Evolutionary conservation across 2,113 vertebrate genomes (phyloP).

Genomic region (Oceanites oceanicus): DNA sequence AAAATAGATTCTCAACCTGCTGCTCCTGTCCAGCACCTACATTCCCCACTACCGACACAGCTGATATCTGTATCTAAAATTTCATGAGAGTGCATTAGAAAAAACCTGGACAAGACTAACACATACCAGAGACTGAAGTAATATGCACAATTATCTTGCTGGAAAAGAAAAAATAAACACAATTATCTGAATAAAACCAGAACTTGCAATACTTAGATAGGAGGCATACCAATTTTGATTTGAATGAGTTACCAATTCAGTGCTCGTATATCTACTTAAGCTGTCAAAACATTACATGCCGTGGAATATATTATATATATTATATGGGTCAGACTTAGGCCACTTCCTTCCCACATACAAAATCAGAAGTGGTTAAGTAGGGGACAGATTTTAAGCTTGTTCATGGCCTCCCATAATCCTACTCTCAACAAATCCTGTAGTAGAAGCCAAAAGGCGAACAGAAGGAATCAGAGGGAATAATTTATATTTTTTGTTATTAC

Average conservation of each 20-base stretch:
- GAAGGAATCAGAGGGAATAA: not conserved
- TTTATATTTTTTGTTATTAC: not conserved
- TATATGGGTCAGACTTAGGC: constrained; percentile 58
- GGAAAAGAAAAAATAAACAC: constrained; percentile 66
- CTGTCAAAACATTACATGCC: constrained; percentile 64
- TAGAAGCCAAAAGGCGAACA: not conserved
- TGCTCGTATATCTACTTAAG: constrained; percentile 38
- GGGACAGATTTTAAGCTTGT: constrained; percentile 18
- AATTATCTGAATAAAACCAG: constrained; percentile 66
- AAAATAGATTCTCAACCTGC: not conserved
- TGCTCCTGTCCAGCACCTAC: not conserved
- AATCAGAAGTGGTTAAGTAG: constrained; percentile 15
- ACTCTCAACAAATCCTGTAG: not conserved
- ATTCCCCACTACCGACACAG: not conserved
- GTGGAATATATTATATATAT: constrained; percentile 47
- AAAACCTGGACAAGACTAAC: constrained; percentile 30
- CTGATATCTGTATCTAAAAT: constrained; percentile 4
- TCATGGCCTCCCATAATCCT: not conserved
- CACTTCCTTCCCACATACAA: constrained; percentile 60
- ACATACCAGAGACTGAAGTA: constrained; percentile 56
- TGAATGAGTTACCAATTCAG: constrained; percentile 42
- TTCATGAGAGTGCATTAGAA: constrained; percentile 6
- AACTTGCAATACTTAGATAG: constrained; percentile 52
- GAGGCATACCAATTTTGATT: constrained; percentile 47
- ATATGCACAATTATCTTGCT: constrained; percentile 44